Conservation (phyloP, 2,797 vertebrate species). For the Poeciliopsis gracilis region DNA sequence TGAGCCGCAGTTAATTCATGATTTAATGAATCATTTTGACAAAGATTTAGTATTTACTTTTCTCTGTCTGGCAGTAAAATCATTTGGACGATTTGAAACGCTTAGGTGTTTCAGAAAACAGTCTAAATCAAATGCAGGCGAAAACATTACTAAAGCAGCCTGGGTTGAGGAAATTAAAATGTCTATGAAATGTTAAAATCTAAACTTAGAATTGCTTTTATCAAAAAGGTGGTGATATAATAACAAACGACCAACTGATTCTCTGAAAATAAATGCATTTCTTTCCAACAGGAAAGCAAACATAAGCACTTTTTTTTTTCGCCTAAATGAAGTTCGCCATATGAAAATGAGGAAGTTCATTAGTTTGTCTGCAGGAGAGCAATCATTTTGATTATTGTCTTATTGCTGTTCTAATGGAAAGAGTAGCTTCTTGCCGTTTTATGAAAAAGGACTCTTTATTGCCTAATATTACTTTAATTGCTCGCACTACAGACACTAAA, state of each 20-base stretch:
- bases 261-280: conserved; percentile 14
- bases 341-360: conserved; percentile 62
- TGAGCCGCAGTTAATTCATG: neutral
- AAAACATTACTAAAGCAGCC: neutral
- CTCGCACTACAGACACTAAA: conserved; percentile 13
- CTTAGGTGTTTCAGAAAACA: neutral
- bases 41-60: neutral
- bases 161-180: neutral
- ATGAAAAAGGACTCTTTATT: conserved; percentile 27
- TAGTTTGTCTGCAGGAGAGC: conserved; percentile 60
- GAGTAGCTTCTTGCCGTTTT: conserved; percentile 48
- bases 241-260: conserved; percentile 10
- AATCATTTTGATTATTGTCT: conserved; percentile 46
- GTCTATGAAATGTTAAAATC: neutral
- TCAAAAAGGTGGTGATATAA: neutral
- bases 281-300: neutral
- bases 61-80: neutral
- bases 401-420: conserved; percentile 60
- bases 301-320: neutral
- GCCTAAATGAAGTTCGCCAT: conserved; percentile 41
- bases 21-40: neutral
- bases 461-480: conserved; percentile 36
- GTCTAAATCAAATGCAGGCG: neutral
- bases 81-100: neutral
- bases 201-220: neutral